Conservation (phyloP, 2,888 invertebrate genomes). For the Suillia variegata region DNA sequence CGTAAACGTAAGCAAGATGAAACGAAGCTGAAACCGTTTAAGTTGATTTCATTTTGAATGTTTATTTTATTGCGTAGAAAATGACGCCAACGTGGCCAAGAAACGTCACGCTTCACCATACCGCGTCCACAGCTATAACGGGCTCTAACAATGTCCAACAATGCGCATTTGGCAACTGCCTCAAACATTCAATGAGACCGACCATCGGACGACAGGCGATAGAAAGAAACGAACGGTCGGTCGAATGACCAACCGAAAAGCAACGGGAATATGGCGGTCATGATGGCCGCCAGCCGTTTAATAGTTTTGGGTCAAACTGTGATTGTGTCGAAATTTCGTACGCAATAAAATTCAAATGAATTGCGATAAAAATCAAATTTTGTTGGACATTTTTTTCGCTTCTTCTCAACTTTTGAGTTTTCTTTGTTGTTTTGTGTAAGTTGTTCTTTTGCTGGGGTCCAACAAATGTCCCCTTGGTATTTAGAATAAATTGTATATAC, state of each 20-base stretch:
- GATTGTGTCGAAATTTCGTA: slow-evolving; percentile 51
- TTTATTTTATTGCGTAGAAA: slow-evolving; percentile 58
- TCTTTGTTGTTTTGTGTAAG: background rate
- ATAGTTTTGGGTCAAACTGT: slow-evolving; percentile 39
- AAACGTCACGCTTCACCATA: slow-evolving; percentile 31
- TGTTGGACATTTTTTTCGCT: slow-evolving; percentile 37
- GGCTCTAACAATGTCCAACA: slow-evolving; percentile 21
- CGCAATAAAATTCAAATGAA: slow-evolving; percentile 59
- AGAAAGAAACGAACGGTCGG: slow-evolving; percentile 30
- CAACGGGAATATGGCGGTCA: no score
- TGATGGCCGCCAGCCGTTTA: slow-evolving; percentile 37
- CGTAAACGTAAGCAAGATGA: no score
- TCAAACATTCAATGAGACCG: background rate
- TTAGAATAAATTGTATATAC: background rate
- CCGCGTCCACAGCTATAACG: no score
- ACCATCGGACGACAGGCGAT: slow-evolving; percentile 31
- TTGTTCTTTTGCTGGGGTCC: background rate
- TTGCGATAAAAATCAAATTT: slow-evolving; percentile 59
- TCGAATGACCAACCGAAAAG: no score
- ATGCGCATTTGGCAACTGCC: slow-evolving; percentile 28
- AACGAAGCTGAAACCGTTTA: slow-evolving; percentile 46
- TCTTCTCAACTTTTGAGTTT: background rate
- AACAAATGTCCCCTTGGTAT: no score
- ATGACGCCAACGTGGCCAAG: slow-evolving; percentile 58
- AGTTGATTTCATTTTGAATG: slow-evolving; percentile 56